Evolutionary conservation across 1,140 invertebrate species (phyloP).

Genomic region (Idris sp.): DNA sequence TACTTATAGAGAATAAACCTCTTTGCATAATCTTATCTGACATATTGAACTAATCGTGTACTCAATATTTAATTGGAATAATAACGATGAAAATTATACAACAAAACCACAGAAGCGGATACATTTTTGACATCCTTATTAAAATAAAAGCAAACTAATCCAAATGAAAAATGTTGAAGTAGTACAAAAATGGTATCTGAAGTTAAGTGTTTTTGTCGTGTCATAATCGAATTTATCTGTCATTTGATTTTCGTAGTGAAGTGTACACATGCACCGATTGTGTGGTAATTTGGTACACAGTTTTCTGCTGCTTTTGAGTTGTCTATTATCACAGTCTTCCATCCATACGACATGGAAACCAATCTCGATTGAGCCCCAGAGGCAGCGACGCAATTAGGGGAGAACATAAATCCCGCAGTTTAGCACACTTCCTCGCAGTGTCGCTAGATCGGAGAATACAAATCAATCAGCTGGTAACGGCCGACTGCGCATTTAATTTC

Average conservation of each 20-base stretch:
- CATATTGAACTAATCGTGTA: too few species aligned
- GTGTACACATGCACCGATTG: conserved; percentile 45
- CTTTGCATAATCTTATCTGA: too few species aligned
- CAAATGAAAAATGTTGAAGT: too few species aligned
- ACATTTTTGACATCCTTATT: too few species aligned
- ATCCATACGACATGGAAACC: conserved; percentile 62
- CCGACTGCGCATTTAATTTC: conserved; percentile 78
- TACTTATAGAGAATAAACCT: too few species aligned
- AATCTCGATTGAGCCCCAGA: conserved; percentile 65
- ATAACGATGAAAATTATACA: too few species aligned
- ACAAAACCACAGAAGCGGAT: too few species aligned
- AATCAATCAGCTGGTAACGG: conserved; percentile 77
- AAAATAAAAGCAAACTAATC: too few species aligned
- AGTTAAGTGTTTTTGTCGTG: conserved; percentile 23
- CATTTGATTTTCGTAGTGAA: conserved; percentile 44
- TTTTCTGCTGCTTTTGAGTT: conserved; percentile 60
- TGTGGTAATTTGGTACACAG: conserved; percentile 49
- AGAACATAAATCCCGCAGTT: conserved; percentile 77
- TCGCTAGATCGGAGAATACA: conserved; percentile 75
- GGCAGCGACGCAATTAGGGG: conserved; percentile 74
- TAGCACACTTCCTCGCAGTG: conserved; percentile 74
- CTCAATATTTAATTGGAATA: too few species aligned
- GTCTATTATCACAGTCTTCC: conserved; percentile 63
- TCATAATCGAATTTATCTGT: conserved; percentile 53
- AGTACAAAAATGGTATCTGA: too few species aligned